A percentile compares a stretch with the other conserved stretches of the same genome.
These are phyloP conservation scores for Chitala chitala DNA, from an alignment of 2,113 vertebrate genomes.

Conservation along the genomic window DNA sequence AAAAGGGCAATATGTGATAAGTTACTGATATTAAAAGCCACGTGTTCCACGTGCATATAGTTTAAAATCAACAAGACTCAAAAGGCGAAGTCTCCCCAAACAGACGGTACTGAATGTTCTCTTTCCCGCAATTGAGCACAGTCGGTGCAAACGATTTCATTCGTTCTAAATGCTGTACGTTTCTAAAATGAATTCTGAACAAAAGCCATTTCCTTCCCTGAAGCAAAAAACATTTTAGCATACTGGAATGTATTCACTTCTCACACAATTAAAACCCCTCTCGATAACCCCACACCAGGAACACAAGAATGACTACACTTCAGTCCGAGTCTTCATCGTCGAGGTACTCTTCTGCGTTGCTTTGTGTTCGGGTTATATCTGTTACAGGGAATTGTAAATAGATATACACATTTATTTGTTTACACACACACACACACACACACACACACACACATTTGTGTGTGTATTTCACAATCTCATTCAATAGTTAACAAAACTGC, in stretches of 20 bases:
- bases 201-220: background rate
- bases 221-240: slow-evolving; percentile 8
- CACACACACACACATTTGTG: too few relatives aligned
- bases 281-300: background rate
- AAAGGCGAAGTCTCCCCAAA: background rate
- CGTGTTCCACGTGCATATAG: background rate
- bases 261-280: slow-evolving; percentile 3
- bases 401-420: background rate
- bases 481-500: too few relatives aligned
- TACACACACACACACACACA: too few relatives aligned
- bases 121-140: background rate
- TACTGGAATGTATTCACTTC: slow-evolving; percentile 8
- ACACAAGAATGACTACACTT: slow-evolving; percentile 13
- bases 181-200: background rate
- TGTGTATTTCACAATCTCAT: too few relatives aligned
- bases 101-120: background rate
- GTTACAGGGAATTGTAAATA: slow-evolving; percentile 32
- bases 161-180: background rate
- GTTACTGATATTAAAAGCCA: background rate
- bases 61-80: background rate
- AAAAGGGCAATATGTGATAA: slow-evolving; percentile 3
- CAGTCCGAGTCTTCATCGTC: slow-evolving; percentile 97
- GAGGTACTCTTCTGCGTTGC: slow-evolving; percentile 92
- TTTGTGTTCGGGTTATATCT: slow-evolving; percentile 74
- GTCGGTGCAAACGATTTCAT: background rate